phyloP scores from a whole-genome alignment of 2,113 vertebrate species.

The Gracilinanus agilis region DNA sequence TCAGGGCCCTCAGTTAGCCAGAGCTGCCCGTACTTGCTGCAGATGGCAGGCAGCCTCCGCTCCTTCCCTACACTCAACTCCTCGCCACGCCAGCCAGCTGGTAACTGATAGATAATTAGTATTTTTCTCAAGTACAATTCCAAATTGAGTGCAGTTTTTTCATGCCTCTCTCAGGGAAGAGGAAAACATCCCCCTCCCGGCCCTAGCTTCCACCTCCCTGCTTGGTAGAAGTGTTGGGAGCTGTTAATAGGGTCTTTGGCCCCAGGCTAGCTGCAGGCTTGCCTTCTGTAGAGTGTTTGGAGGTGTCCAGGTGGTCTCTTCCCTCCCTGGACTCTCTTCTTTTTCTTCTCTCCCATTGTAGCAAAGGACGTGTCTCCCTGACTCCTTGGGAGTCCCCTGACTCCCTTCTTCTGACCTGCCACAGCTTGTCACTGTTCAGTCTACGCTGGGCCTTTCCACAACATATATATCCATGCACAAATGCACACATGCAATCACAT shows the following conservation, averaged over 20 bases:
- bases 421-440: background rate
- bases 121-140: slow-evolving; percentile 81
- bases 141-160: background rate
- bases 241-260: slow-evolving; percentile 78
- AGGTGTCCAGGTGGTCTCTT: background rate
- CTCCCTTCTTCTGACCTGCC: background rate
- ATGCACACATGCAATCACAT: background rate
- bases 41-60: slow-evolving; percentile 10
- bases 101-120: slow-evolving; percentile 85
- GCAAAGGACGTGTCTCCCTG: background rate
- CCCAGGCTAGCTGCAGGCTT: background rate
- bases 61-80: slow-evolving; percentile 54
- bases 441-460: background rate
- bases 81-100: slow-evolving; percentile 73
- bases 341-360: background rate
- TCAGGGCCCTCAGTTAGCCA: slow-evolving; percentile 52
- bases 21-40: slow-evolving; percentile 79
- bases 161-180: background rate
- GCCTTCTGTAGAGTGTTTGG: accelerated
- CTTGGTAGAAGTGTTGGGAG: background rate
- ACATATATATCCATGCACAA: accelerated
- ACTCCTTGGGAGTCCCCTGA: background rate
- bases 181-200: background rate
- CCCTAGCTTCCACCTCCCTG: accelerated
- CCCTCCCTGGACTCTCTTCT: background rate